Percentiles rank a stretch among this genome's conserved stretches.
Evolutionary conservation across 2,888 invertebrate genomes (phyloP).

Genomic region (Sarcophaga carnaria): DNA sequence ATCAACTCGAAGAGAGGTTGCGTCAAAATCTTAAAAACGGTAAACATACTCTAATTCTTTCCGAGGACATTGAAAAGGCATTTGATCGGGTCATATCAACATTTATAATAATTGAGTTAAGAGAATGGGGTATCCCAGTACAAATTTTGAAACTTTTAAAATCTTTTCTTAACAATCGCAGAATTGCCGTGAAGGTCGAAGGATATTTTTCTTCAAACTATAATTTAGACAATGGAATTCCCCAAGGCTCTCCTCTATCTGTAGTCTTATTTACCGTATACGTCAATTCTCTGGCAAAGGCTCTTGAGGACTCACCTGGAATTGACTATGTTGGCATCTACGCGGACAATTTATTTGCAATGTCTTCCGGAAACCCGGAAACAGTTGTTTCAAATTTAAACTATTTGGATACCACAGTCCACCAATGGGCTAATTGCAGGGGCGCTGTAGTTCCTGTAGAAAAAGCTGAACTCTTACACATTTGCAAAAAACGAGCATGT

Average conservation of each 20-base stretch:
- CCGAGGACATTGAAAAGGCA: neutral
- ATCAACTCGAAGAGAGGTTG: no score
- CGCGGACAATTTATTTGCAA: no score
- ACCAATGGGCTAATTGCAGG: neutral
- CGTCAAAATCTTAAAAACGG: no score
- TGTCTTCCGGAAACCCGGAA: neutral
- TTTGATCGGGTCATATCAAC: constrained; percentile 22
- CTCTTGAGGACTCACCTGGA: neutral
- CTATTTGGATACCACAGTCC: neutral
- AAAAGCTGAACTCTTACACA: constrained; percentile 29
- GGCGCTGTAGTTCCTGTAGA: constrained; percentile 4
- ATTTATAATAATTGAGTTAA: constrained; percentile 9
- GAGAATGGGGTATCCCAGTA: constrained; percentile 2
- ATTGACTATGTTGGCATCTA: neutral
- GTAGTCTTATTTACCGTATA: neutral
- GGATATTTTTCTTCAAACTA: neutral
- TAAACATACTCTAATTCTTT: neutral
- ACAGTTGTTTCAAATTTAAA: neutral
- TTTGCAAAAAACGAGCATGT: constrained; percentile 10
- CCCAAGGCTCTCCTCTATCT: neutral
- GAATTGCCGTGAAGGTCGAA: constrained; percentile 24
- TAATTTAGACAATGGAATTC: neutral
- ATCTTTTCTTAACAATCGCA: constrained; percentile 32
- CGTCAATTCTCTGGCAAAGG: neutral
- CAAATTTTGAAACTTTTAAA: neutral